These are phyloP conservation scores for Mormoops blainvillei DNA, from an alignment of 2,113 vertebrate genomes.

Conservation along the genomic window DNA sequence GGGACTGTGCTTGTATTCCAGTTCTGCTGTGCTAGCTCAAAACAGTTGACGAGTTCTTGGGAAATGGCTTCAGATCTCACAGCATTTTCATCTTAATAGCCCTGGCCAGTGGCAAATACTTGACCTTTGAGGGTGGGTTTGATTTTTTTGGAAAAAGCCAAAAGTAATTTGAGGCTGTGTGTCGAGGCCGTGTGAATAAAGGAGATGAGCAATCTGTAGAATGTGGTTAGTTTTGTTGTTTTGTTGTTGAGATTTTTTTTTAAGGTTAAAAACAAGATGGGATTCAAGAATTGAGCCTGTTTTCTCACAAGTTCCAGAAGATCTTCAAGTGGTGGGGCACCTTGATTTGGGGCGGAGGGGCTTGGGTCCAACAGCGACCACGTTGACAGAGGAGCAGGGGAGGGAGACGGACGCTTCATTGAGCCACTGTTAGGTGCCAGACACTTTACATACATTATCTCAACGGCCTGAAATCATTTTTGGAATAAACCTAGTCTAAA, in stretches of 20 bases:
- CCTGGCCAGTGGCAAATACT: background rate
- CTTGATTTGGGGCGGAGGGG: background rate
- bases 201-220: slow-evolving; percentile 1
- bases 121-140: slow-evolving; percentile 66
- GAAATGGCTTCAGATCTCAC: slow-evolving; percentile 23
- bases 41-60: background rate
- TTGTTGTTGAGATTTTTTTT: background rate
- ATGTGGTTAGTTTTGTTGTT: slow-evolving; percentile 25
- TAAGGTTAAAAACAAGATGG: background rate
- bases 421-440: slow-evolving; percentile 3
- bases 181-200: slow-evolving; percentile 45
- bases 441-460: slow-evolving; percentile 34
- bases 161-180: slow-evolving; percentile 59
- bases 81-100: slow-evolving; percentile 38
- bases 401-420: background rate
- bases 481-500: slow-evolving; percentile 50
- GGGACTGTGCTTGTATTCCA: background rate
- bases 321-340: background rate
- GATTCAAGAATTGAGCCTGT: background rate
- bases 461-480: slow-evolving; percentile 39
- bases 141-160: slow-evolving; percentile 68
- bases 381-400: background rate
- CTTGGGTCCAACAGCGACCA: background rate
- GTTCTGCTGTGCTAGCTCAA: background rate
- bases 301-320: background rate